Conservation (phyloP, 2,113 vertebrate genomes). For the Eurypyga helias region DNA sequence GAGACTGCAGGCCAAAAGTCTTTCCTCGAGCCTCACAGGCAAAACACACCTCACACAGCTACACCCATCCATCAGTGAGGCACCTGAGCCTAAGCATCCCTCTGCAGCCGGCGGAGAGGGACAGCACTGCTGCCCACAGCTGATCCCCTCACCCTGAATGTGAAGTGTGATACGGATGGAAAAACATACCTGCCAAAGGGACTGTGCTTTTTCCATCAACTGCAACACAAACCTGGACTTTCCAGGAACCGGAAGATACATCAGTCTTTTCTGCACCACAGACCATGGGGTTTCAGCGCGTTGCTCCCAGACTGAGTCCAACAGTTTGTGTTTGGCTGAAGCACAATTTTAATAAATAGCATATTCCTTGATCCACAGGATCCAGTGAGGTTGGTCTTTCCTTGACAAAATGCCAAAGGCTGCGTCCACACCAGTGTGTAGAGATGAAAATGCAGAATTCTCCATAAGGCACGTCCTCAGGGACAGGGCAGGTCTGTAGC, state of each 20-base stretch:
- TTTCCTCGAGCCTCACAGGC: neutral
- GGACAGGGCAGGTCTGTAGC: neutral
- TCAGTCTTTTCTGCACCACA: neutral
- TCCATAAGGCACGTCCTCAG: neutral
- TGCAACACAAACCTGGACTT: neutral
- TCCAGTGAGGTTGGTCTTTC: neutral
- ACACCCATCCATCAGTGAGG: neutral
- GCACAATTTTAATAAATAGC: neutral
- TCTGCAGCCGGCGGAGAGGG: neutral
- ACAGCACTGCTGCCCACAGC: neutral
- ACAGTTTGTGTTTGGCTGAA: neutral
- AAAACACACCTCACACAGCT: neutral
- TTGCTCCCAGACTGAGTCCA: neutral
- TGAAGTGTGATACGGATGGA: neutral
- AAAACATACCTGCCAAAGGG: neutral
- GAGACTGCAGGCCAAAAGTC: neutral
- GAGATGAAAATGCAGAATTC: neutral
- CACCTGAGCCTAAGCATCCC: neutral
- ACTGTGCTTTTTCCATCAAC: neutral
- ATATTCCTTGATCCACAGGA: neutral
- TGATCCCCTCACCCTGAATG: neutral
- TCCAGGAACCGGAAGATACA: neutral
- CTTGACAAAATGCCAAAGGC: neutral
- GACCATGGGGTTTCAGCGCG: rapidly evolving
- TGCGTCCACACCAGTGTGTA: rapidly evolving